Percentiles rank a stretch among this genome's conserved stretches.
Conservation (phyloP, 1,140 invertebrate genomes). For the Rhizoglyphus robini region DNA sequence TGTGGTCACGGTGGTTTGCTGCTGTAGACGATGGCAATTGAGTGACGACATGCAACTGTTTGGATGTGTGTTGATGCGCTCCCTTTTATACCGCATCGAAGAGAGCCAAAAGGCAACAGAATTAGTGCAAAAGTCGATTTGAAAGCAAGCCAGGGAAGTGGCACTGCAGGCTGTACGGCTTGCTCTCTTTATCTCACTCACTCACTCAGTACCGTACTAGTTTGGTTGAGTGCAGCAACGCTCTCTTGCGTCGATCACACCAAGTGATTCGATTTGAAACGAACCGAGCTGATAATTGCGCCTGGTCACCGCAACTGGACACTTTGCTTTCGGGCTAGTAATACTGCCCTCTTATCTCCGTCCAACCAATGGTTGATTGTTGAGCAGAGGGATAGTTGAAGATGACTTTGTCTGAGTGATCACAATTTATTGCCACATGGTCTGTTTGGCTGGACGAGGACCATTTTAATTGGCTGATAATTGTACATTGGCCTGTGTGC, state of each 20-base stretch:
- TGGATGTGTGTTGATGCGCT: background rate
- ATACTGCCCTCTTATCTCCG: too few species aligned
- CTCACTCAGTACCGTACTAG: background rate
- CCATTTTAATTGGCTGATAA: too few species aligned
- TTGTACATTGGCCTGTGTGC: too few species aligned
- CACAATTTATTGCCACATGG: too few species aligned
- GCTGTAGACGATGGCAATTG: background rate
- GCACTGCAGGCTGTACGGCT: background rate
- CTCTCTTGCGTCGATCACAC: background rate
- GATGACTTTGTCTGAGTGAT: too few species aligned
- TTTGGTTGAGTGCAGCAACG: background rate
- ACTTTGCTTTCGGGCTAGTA: too few species aligned
- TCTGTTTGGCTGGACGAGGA: too few species aligned
- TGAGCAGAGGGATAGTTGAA: too few species aligned
- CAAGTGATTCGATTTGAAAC: background rate
- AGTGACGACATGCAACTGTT: slow-evolving; percentile 4
- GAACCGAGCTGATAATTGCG: background rate
- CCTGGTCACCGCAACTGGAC: background rate
- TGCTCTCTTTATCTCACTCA: background rate
- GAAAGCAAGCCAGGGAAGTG: slow-evolving; percentile 5
- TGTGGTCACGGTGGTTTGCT: background rate
- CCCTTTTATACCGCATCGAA: background rate
- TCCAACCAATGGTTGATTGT: too few species aligned
- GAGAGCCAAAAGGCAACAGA: background rate
- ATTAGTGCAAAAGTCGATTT: slow-evolving; percentile 8